Conservation (phyloP, 1,140 invertebrate genomes). For the Danaus melanippus region DNA sequence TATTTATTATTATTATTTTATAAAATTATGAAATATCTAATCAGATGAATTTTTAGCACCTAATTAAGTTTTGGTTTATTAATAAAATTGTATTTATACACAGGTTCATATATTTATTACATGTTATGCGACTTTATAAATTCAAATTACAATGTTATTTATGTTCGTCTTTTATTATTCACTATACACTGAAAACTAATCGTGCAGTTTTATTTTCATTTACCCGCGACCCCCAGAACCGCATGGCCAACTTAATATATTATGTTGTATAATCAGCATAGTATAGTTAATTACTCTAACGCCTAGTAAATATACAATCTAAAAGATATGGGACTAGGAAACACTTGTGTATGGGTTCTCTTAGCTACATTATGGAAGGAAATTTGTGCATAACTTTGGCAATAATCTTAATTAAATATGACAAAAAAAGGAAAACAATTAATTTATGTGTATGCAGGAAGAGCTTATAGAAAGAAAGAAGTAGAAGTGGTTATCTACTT, state of each 20-base stretch:
- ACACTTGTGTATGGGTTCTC: slow-evolving; percentile 31
- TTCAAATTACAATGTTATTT: slow-evolving; percentile 4
- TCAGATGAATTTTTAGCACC: slow-evolving; percentile 10
- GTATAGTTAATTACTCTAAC: slow-evolving; percentile 23
- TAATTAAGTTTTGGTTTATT: slow-evolving; percentile 9
- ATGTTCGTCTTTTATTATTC: not conserved
- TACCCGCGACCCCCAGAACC: slow-evolving; percentile 12
- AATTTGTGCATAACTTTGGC: slow-evolving; percentile 22
- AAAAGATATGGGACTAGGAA: slow-evolving; percentile 37
- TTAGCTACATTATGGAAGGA: slow-evolving; percentile 22
- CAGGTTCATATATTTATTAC: slow-evolving; percentile 1
- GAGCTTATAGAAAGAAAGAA: slow-evolving; percentile 14
- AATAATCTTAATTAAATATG: slow-evolving; percentile 15
- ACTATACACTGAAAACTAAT: slow-evolving; percentile 15
- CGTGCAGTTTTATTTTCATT: slow-evolving; percentile 6
- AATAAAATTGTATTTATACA: slow-evolving; percentile 2
- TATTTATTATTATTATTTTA: slow-evolving; percentile 1
- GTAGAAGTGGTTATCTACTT: slow-evolving; percentile 33
- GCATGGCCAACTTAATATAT: slow-evolving; percentile 13
- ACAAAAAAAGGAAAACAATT: slow-evolving; percentile 16
- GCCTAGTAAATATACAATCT: slow-evolving; percentile 33
- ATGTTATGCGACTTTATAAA: slow-evolving; percentile 2
- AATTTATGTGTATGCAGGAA: slow-evolving; percentile 10
- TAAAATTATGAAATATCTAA: slow-evolving; percentile 8
- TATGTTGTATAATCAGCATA: slow-evolving; percentile 5